Evolutionary conservation across 2,888 invertebrate species (phyloP), one percentile per base, ranked within the genome.

Genomic region (Camponotus fellah): DNA sequence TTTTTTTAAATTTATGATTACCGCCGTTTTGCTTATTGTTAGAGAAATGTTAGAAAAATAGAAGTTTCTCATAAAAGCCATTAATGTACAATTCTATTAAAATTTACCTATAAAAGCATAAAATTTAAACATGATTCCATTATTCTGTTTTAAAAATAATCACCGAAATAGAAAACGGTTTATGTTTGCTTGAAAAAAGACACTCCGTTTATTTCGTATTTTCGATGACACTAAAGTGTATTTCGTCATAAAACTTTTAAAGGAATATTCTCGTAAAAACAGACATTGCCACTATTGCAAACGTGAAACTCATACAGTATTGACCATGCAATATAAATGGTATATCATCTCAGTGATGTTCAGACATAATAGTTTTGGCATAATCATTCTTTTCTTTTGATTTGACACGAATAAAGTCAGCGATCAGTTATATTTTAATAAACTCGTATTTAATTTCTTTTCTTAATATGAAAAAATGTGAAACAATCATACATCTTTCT

Each of bases 251-350:
- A 65, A 83, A 86, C 62, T 85, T 88, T 86, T 71, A 81, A 26
- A 86, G 64, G 26, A 69, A 81, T 62, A 80, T 81, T 86, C 69
- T 80, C 60, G 32, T 74, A 76, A 58, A 49, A 68, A 60, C 4
- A 32, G 26, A 68, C 14, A 77, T 75, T 86, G 74, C 81, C 64
- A 79, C 64, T 46, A 66, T 56, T 80, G 17, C 69, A 65, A 88
- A 85, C 62, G 46, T 72, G 32, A 83, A 82, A 69, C 83, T 83
- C 65, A 46, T 82, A 72, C 60, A 65, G 71, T 87, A 89, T 88
- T 85, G 84, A 87, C 83, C 77, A 85, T 85, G 72, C 75, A 32
- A 58, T 49, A 74, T 74, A 82, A 88, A 81, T 82, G 76, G 10
- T 4, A 34, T 83, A 81, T 86, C 82, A 85, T 85, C 81, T 85